Evolutionary conservation across 1,140 invertebrate species (phyloP), one percentile per base, ranked within the genome.

Genomic region (Goniozus legneri): DNA sequence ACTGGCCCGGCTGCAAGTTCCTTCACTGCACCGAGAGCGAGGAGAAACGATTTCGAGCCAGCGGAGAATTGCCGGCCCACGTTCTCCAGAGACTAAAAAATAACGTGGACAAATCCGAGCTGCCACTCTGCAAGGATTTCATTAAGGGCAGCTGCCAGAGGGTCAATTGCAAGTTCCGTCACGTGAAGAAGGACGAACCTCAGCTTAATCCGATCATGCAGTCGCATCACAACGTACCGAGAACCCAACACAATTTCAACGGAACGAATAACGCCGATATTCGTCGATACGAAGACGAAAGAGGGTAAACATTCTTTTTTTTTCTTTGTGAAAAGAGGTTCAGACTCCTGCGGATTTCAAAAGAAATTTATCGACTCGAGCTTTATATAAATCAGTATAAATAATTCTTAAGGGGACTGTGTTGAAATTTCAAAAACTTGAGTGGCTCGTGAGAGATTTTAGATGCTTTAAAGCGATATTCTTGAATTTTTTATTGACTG

Each of bases 1-100:
- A 79, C 13, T 77, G 85, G 58, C 71, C 78, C 0, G 82, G 81
- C 34, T 81, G 80, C 58, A 83, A 85, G 58, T 92, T 91, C 67
- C 77, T 91, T 20, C 89, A 92, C 65, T 88, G 87, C 60, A 82
- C 85, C 0, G 72, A 83, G 22, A 85, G 85, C 54, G 88, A 91
- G 57, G 88, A 89, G 63, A 84, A 89, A 37, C 81, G 84, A 61
- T 91, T 86, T 63, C 79, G 84, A 41, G 69, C 75, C 3, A 85
- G 80, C 2, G 86, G 86, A 0, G 80, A 84, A 55, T 69, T 89
- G 45, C 85, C 85, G 3, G 65, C 76, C n/a, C 79, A 84, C 52
- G 71, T 85, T 22, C 49, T 79, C 1, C 69, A 57, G 0, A 75
- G 78, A 43, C 58, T 75, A 0, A 78, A 69, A 62, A 71, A 59